Evolutionary conservation across 30 jellyfish, hydroid and myxozoan genomes (phyloP), one percentile per base, ranked within the genome.

Genomic region (Pseudorhiza aurosa): DNA sequence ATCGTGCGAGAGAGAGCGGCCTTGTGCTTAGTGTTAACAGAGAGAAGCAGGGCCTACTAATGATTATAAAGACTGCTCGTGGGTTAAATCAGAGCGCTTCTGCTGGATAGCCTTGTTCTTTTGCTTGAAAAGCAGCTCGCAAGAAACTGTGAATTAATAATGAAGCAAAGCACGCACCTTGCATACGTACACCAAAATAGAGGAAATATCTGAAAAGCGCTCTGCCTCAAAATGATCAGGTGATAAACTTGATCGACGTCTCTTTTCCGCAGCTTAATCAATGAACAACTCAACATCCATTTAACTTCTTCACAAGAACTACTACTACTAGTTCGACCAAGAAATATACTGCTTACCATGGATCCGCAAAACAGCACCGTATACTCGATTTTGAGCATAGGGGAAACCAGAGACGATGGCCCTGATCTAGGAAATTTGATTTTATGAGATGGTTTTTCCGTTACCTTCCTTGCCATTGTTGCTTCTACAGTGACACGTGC

Each of bases 1-100:
- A 47, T 64, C 73, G 83, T 27, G 36, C 63, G 65, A 27, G 82
- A 5, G 84, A 80, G 27, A 39, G 84, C 85, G 53, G 85, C 21
- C 60, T 31, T 42, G 33, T 42, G 67, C 60, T 15, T 35, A 71
- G 18, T 58, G 88, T 37, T 76, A 39, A 58, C 80, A 58, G 72
- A 37, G 67, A 12, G 26, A 31, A 33, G 56, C 77, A 64, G 31
- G 58, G 24, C 77, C 77, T 30, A 35, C 77, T 40, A 59, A 30
- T 64, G 10, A 44, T 7, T 10, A 64, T 64, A 64, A 64, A 35
- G 67, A 4, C 77, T 64, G 30, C 58, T 14, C 8, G 21, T 22
- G 57, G 77, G 56, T 22, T 64, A 44, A 64, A 30, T 32, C 77
- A 30, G 58, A 35, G 77, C 77, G 51, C 33, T 19, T 3, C 58